Conservation (phyloP, 2,113 vertebrate genomes). For the Myiozetetes cayanensis region DNA sequence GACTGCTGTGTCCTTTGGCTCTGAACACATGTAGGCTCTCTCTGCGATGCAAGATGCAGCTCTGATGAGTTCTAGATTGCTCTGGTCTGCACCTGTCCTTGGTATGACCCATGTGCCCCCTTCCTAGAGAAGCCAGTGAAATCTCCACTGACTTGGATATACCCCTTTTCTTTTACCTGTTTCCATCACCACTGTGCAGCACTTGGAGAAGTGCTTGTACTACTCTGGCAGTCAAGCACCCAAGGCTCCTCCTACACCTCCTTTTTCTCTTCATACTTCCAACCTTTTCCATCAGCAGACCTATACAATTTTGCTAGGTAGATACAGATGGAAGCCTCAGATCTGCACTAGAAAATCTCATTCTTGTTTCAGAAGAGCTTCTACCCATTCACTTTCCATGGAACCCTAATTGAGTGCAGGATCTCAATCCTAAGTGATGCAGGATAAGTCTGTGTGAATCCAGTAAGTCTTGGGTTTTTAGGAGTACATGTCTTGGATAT, state of each 20-base stretch:
- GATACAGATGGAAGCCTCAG: not conserved
- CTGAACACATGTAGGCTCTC: fast-evolving
- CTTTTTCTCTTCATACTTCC: not conserved
- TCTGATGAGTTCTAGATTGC: not conserved
- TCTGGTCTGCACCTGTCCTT: not conserved
- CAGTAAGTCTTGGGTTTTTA: not conserved
- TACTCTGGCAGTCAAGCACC: not conserved
- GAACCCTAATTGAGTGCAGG: not conserved
- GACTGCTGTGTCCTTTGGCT: not conserved
- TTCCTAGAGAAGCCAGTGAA: not conserved
- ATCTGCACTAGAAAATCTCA: not conserved
- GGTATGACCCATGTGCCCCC: not conserved
- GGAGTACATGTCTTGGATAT: not conserved
- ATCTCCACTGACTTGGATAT: not conserved
- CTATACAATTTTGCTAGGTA: not conserved
- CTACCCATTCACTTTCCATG: not conserved
- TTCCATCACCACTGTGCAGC: not conserved
- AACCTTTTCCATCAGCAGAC: not conserved
- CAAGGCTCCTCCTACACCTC: not conserved
- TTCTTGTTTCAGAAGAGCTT: not conserved
- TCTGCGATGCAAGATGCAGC: not conserved
- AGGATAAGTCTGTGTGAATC: not conserved
- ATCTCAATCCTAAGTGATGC: not conserved
- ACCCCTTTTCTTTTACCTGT: not conserved
- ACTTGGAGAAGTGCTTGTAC: not conserved